Percentiles rank a stretch among this genome's conserved stretches.
These are phyloP conservation scores for Coelopa frigida DNA, from an alignment of 1,140 invertebrate genomes.

Conservation along the genomic window DNA sequence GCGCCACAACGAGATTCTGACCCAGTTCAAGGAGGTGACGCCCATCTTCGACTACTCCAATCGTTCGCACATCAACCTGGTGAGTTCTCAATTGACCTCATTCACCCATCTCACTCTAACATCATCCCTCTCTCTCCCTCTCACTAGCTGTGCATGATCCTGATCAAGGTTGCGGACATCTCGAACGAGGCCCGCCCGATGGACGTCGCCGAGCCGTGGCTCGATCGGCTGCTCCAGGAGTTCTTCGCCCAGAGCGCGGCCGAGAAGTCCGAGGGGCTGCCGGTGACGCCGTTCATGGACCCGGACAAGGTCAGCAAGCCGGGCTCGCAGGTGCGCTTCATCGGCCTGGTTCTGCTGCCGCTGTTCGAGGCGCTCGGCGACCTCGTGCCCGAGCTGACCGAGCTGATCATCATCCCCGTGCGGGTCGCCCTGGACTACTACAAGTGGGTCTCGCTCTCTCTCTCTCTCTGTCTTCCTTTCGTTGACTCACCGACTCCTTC, in stretches of 20 bases:
- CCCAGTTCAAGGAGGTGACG: slow-evolving; percentile 63
- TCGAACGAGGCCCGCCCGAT: slow-evolving; percentile 80
- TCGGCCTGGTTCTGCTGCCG: slow-evolving; percentile 74
- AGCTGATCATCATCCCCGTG: slow-evolving; percentile 50
- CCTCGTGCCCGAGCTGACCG: slow-evolving; percentile 59
- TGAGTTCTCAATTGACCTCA: slow-evolving; percentile 45
- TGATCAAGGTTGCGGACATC: slow-evolving; percentile 83
- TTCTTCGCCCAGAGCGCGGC: slow-evolving; percentile 78
- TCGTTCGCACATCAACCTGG: slow-evolving; percentile 71
- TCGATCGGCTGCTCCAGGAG: slow-evolving; percentile 70
- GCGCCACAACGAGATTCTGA: slow-evolving; percentile 77
- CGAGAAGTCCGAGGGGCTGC: slow-evolving; percentile 76
- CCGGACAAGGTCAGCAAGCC: slow-evolving; percentile 83
- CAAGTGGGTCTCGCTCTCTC: slow-evolving; percentile 21
- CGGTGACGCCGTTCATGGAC: slow-evolving; percentile 85
- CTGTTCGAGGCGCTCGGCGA: slow-evolving; percentile 70
- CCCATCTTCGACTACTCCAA: slow-evolving; percentile 69
- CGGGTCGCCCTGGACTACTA: slow-evolving; percentile 56
- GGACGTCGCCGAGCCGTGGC: slow-evolving; percentile 78
- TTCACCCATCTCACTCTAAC: not conserved
- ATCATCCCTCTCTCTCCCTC: not conserved
- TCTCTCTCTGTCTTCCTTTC: not conserved
- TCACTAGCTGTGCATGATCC: slow-evolving; percentile 68
- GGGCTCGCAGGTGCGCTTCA: slow-evolving; percentile 79
- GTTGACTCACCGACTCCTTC: not conserved